Evolutionary conservation across 2,113 vertebrate genomes (phyloP).

Genomic region (Tragulus kanchil): DNA sequence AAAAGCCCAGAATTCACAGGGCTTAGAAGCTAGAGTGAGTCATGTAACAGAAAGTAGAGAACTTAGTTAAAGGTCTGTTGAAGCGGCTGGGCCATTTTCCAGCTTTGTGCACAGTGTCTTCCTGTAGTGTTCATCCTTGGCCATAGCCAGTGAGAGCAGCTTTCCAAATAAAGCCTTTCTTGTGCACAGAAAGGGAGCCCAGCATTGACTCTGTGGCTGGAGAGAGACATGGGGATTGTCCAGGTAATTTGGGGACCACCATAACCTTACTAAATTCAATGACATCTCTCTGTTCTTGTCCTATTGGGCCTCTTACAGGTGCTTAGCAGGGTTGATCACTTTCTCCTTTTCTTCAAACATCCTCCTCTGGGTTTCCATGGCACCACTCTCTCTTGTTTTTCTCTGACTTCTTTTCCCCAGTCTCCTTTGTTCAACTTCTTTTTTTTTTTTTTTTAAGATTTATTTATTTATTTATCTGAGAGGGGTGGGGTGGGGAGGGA

Average conservation of each 20-base stretch:
- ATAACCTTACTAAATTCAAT: neutral
- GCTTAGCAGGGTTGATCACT: neutral
- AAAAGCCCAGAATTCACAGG: slow-evolving; percentile 13
- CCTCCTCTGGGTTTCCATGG: neutral
- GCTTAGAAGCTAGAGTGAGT: slow-evolving; percentile 24
- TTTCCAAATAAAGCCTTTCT: slow-evolving; percentile 67
- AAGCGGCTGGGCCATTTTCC: slow-evolving; percentile 37
- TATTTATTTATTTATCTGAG: no score
- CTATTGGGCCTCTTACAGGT: neutral
- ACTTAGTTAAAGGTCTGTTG: slow-evolving; percentile 25
- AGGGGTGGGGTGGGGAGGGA: no score
- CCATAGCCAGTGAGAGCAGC: neutral
- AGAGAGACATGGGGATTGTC: neutral
- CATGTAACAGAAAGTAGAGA: slow-evolving; percentile 53
- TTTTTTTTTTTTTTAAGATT: no score
- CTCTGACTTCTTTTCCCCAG: neutral
- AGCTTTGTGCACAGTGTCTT: slow-evolving; percentile 49
- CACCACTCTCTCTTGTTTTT: neutral
- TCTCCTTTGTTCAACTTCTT: no score
- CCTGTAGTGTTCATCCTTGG: neutral
- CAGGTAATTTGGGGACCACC: neutral
- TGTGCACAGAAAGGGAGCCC: neutral
- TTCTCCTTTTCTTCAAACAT: slow-evolving; percentile 15
- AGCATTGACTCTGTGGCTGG: neutral
- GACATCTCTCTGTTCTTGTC: neutral